phyloP scores from a whole-genome alignment of 1,140 invertebrate species.

The Nasonia longicornis region DNA sequence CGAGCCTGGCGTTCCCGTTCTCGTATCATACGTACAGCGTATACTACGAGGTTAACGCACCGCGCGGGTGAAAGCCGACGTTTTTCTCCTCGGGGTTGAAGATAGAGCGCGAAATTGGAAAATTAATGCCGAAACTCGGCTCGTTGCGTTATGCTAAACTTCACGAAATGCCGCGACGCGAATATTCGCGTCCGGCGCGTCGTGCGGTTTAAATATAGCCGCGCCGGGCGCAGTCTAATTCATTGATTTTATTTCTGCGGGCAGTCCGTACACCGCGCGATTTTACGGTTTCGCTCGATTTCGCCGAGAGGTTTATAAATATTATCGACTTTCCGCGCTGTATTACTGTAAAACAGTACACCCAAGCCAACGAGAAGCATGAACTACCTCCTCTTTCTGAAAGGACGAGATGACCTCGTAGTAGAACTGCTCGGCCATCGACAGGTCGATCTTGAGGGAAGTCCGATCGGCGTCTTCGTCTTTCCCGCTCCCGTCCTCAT shows the following conservation, averaged over 20 bases:
- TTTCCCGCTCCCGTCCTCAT: constrained; percentile 55
- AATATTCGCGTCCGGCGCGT: background rate
- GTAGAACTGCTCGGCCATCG: constrained; percentile 67
- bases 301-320: no score
- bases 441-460: constrained; percentile 64
- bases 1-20: constrained; percentile 28
- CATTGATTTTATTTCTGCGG: constrained; percentile 30
- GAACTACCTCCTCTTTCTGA: constrained; percentile 50
- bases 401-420: constrained; percentile 68
- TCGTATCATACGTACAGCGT: background rate
- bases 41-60: constrained; percentile 38
- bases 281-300: no score
- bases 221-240: constrained; percentile 12
- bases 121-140: background rate
- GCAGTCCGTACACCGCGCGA: background rate
- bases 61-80: constrained; percentile 7
- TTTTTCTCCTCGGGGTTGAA: background rate
- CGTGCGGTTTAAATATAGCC: constrained; percentile 28
- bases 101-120: background rate
- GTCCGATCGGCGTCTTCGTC: constrained; percentile 52
- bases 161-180: background rate
- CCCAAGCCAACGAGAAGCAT: background rate
- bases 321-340: no score
- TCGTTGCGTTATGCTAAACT: background rate
- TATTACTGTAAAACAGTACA: no score